Conservation (phyloP, 2,113 vertebrate species). For the Butorides virescens region DNA sequence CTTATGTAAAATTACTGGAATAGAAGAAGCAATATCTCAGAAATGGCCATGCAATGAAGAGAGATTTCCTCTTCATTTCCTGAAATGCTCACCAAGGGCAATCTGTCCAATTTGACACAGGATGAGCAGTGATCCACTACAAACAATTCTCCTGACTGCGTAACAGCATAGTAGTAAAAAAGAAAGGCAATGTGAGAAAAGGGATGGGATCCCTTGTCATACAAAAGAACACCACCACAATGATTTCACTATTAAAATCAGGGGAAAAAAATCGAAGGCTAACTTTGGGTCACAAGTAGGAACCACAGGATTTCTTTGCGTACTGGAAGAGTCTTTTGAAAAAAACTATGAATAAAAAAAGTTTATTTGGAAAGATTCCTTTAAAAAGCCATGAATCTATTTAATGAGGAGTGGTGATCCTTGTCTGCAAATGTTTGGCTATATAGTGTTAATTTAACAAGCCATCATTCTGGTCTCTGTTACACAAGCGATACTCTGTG, state of each 20-base stretch:
- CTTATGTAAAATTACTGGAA: background rate
- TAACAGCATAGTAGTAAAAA: background rate
- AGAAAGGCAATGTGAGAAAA: background rate
- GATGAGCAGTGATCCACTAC: background rate
- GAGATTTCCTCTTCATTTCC: background rate
- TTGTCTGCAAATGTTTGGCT: slow-evolving; percentile 25
- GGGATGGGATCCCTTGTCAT: background rate
- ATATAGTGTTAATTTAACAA: slow-evolving; percentile 45
- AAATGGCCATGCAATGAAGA: background rate
- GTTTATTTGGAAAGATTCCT: background rate
- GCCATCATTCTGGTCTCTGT: slow-evolving; percentile 12
- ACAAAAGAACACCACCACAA: background rate
- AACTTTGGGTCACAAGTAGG: background rate
- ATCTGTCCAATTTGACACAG: background rate
- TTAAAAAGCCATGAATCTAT: background rate
- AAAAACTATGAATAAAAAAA: background rate
- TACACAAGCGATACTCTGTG: slow-evolving; percentile 53
- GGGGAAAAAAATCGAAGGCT: accelerated
- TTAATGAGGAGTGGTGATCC: slow-evolving; percentile 27
- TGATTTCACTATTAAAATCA: background rate
- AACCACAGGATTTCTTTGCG: background rate
- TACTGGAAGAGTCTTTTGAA: background rate
- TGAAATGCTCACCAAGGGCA: background rate
- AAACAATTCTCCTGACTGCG: background rate
- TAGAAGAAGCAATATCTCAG: background rate